A percentile compares a stretch with the other conserved stretches of the same genome.
Conservation (phyloP, 2,888 invertebrate species). For the Drosophila nr. perissopoda region DNA sequence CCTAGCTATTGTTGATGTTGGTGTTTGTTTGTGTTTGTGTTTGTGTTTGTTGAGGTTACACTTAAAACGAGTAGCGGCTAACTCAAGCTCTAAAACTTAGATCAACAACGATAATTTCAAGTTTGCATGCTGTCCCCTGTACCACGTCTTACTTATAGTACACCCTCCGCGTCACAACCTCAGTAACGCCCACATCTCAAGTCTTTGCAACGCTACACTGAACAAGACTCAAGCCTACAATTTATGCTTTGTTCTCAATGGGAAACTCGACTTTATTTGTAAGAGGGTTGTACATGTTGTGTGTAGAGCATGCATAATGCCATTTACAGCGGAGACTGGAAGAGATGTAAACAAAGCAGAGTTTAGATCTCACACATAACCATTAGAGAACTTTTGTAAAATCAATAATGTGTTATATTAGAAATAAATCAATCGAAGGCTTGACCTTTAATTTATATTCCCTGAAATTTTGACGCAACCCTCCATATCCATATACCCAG, state of each 20-base stretch:
- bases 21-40: constrained; percentile 22
- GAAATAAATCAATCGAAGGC: background rate
- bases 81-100: constrained; percentile 38
- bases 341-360: background rate
- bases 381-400: background rate
- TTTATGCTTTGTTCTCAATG: constrained; percentile 53
- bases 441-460: background rate
- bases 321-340: background rate
- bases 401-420: background rate
- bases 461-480: background rate
- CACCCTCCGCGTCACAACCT: constrained; percentile 5
- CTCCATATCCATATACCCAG: background rate
- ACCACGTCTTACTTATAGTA: background rate
- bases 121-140: constrained; percentile 62
- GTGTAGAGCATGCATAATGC: constrained; percentile 1
- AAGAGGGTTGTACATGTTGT: constrained; percentile 2
- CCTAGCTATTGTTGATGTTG: constrained; percentile 21
- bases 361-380: background rate
- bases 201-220: constrained; percentile 50
- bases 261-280: constrained; percentile 24
- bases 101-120: constrained; percentile 74
- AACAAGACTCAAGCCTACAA: constrained; percentile 41
- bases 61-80: constrained; percentile 58
- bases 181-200: constrained; percentile 44
- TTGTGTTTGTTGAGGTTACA: constrained; percentile 29